Percentiles rank a stretch among this genome's conserved stretches.
These are phyloP conservation scores for Myiopsitta monachus DNA, from an alignment of 2,113 vertebrate species.

Conservation along the genomic window DNA sequence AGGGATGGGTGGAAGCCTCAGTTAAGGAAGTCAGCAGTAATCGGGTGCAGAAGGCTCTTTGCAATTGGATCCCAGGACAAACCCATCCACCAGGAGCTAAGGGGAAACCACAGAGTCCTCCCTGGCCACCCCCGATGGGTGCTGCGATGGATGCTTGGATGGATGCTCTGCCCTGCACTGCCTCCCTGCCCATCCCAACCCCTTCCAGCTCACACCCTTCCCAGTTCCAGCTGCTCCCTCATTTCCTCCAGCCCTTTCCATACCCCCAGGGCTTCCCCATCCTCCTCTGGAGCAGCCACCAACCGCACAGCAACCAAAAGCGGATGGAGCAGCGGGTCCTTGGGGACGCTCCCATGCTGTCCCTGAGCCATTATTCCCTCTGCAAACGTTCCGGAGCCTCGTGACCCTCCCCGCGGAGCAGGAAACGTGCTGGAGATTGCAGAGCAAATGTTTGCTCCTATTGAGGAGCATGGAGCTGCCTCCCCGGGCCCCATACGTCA, in stretches of 20 bases:
- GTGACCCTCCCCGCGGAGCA: neutral
- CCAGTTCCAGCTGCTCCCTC: neutral
- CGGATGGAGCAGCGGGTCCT: neutral
- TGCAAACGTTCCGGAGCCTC: neutral
- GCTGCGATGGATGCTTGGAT: neutral
- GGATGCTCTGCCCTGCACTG: neutral
- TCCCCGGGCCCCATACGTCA: neutral
- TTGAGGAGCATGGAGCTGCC: neutral
- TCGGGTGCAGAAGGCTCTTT: neutral
- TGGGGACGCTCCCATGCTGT: neutral
- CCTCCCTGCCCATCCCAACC: neutral
- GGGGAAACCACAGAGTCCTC: neutral
- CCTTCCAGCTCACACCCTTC: neutral
- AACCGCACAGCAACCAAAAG: neutral
- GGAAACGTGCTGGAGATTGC: constrained; percentile 43
- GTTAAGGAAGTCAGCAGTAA: neutral
- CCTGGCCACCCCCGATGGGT: neutral
- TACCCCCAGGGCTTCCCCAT: neutral
- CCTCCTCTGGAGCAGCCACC: neutral
- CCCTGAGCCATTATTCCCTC: neutral
- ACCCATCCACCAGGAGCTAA: neutral
- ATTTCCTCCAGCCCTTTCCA: neutral
- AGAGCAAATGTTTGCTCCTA: constrained; percentile 31
- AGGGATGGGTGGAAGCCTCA: rapidly evolving
- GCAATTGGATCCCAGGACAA: neutral